phyloP scores from a whole-genome alignment of 2,888 invertebrate species.

The Drymonia ruficornis region DNA sequence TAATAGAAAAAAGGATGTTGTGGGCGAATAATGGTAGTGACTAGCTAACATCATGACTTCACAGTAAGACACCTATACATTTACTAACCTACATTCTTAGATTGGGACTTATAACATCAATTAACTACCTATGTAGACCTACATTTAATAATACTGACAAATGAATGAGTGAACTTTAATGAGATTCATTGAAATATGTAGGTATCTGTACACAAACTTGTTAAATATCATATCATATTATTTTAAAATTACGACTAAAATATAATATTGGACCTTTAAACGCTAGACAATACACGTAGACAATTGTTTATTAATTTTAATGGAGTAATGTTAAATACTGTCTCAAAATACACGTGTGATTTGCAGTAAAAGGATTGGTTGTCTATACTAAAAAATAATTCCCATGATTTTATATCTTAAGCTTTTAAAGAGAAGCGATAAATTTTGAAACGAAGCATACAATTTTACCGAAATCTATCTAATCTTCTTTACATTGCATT shows the following conservation, averaged over 20 bases:
- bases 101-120: slow-evolving; percentile 67
- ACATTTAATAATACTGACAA: slow-evolving; percentile 53
- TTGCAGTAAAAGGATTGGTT: background rate
- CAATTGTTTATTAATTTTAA: slow-evolving; percentile 13
- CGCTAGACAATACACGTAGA: slow-evolving; percentile 43
- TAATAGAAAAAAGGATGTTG: slow-evolving; percentile 18
- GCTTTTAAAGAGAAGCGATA: background rate
- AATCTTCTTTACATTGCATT: background rate
- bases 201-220: slow-evolving; percentile 23
- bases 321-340: slow-evolving; percentile 2
- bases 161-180: slow-evolving; percentile 35
- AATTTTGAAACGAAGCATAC: background rate
- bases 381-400: background rate
- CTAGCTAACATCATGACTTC: slow-evolving; percentile 2
- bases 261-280: slow-evolving; percentile 51
- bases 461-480: background rate
- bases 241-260: slow-evolving; percentile 29
- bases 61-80: slow-evolving; percentile 1
- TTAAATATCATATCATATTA: slow-evolving; percentile 33
- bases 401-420: too few species aligned
- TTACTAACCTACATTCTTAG: slow-evolving; percentile 62
- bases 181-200: slow-evolving; percentile 36
- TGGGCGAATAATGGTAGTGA: background rate
- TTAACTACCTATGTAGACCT: slow-evolving; percentile 42
- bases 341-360: slow-evolving; percentile 2